Evolutionary conservation across 2,797 vertebrate species (phyloP).

Genomic region (Xerus rutilus): DNA sequence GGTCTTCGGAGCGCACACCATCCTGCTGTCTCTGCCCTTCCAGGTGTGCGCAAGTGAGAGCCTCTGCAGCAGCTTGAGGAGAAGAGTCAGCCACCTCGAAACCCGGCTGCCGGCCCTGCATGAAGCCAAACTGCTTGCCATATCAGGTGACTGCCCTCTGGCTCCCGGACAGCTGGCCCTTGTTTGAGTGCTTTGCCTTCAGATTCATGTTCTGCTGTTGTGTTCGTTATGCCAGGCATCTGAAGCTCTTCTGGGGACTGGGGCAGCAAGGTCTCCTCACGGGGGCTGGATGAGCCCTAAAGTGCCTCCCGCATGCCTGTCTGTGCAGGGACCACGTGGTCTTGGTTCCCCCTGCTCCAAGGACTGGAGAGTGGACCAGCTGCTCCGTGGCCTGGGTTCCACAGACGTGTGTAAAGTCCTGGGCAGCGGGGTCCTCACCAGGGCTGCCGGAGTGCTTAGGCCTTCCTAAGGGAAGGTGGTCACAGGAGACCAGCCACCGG

Average conservation of each 20-base stretch:
- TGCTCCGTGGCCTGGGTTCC: background rate
- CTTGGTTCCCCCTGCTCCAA: background rate
- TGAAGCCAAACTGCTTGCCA: constrained; percentile 93
- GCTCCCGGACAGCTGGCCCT: fast-evolving
- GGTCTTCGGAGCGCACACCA: constrained; percentile 60
- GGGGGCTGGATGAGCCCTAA: background rate
- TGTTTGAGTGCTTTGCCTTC: no score
- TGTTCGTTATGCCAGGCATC: background rate
- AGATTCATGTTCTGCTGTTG: background rate
- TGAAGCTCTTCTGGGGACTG: background rate
- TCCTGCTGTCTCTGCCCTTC: constrained; percentile 80
- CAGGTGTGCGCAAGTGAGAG: constrained; percentile 94
- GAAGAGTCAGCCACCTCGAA: constrained; percentile 93
- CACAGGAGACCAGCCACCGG: background rate
- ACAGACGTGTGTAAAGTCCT: background rate
- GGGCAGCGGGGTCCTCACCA: background rate
- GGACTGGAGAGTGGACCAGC: background rate
- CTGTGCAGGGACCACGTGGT: background rate
- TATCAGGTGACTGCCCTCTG: constrained; percentile 90
- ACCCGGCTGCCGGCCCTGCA: constrained; percentile 92
- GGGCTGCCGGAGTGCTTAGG: background rate
- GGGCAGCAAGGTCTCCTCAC: background rate
- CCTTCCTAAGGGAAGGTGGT: background rate
- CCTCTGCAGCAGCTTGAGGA: constrained; percentile 92
- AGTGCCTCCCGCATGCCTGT: background rate